These are phyloP conservation scores for Armadillidium nasatum DNA, from an alignment of 1,140 invertebrate genomes.

Conservation along the genomic window DNA sequence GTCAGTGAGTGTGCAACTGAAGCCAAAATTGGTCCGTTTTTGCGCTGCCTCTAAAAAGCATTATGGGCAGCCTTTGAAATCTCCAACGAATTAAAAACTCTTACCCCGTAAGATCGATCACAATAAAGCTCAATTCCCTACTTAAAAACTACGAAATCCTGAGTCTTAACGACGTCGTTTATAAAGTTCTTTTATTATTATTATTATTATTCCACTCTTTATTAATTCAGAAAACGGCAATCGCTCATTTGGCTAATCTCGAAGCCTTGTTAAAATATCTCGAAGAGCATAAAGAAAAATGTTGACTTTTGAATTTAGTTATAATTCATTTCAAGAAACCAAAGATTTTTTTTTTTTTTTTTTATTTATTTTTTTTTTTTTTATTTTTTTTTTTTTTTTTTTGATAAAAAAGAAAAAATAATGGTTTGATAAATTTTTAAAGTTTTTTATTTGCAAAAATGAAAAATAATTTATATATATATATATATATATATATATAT, in stretches of 20 bases:
- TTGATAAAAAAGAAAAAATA: too few species aligned
- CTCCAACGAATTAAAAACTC: neutral
- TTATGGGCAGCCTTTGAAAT: neutral
- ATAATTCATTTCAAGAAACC: neutral
- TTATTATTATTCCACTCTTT: neutral
- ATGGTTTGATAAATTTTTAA: too few species aligned
- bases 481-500: too few species aligned
- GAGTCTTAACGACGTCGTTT: neutral
- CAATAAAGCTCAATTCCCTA: neutral
- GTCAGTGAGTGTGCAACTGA: neutral
- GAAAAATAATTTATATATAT: too few species aligned
- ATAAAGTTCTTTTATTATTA: neutral
- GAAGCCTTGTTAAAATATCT: neutral
- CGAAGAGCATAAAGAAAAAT: conserved; percentile 1
- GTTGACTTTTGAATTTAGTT: neutral
- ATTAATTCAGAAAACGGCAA: neutral
- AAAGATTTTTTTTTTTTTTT: neutral
- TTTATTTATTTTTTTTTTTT: neutral
- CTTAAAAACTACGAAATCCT: neutral
- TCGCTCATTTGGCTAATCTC: conserved; percentile 4
- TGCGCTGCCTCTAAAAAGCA: neutral
- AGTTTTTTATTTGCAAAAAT: too few species aligned
- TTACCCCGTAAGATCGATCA: neutral
- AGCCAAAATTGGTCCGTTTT: neutral
- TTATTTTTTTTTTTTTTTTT: too few species aligned